Base-by-base conservation (phyloP, 2,888 invertebrate species). In the Phengaris arion region DNA sequence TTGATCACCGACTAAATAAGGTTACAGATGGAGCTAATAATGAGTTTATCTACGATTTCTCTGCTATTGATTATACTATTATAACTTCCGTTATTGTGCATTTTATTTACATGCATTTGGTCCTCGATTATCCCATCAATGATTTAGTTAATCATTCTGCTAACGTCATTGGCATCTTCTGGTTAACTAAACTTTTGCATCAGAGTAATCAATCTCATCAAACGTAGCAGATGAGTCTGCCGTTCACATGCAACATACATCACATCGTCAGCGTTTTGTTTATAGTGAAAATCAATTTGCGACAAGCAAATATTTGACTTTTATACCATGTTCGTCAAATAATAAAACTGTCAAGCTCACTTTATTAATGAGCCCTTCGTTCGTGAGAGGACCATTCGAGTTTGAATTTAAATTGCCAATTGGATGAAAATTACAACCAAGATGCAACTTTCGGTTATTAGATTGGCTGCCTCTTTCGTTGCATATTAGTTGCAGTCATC, bases 311-410 rank as follows among this genome's bases (percentile, higher is more conserved):
- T 84, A 85, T 88, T 86, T 81, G 80, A 79, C 79, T 81, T 79
- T 78, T 68, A 22, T 75, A 77, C 77, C 75, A 79, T 80, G 79
- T 83, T 84, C 83, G 81, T 85, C 85, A 90, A 91, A 89, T 89
- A 90, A 85, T 87, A 87, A 89, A 89, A 83, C 80, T 84, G 88
- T 86, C 88, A 81, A 80, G 83, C 82, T 86, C 87, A 83, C 88
- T 84, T 87, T 87, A 85, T 45, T 15, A 55, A 68, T 77, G 74
- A 68, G 45, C 15, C 64, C 68, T 69, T 55, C 54, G 52, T 74
- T 54, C 54, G 69, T 68, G 74, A 51, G 54, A 64, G 57, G 68
- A 75, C 59, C 74, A 76, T 46, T 70, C 69, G 73, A 74, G 74
- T 64, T 75, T 52, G 57, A 57, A 73, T 48, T 51, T 76, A 64